Percentiles rank a stretch among this genome's conserved stretches.
Conservation (phyloP, 2,113 vertebrate genomes). For the Chaetorhynchus papuensis region DNA sequence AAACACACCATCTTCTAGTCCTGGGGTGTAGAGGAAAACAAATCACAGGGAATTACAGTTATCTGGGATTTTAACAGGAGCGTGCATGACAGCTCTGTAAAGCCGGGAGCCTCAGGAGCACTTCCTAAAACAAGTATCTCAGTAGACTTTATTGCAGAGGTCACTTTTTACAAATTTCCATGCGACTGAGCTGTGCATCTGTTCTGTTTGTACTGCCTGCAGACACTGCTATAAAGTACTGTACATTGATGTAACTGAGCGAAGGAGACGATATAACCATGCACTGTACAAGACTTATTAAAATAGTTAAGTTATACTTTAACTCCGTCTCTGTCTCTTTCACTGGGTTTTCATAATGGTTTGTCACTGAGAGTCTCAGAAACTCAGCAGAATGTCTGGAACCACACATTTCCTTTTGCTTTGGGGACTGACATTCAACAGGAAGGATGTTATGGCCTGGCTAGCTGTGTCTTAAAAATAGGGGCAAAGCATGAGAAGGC, state of each 20-base stretch:
- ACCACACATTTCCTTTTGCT: neutral
- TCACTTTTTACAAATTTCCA: neutral
- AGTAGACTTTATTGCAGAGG: neutral
- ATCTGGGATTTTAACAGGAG: neutral
- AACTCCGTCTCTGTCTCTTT: neutral
- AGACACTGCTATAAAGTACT: neutral
- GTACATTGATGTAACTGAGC: neutral
- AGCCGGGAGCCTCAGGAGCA: neutral
- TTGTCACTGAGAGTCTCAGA: neutral
- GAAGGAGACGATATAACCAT: slow-evolving; percentile 13
- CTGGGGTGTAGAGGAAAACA: neutral
- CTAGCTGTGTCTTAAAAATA: neutral
- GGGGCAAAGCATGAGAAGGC: neutral
- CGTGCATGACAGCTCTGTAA: accelerated
- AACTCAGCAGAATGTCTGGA: neutral
- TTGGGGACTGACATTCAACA: neutral
- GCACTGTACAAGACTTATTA: slow-evolving; percentile 60
- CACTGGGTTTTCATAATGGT: neutral
- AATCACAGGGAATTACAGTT: neutral
- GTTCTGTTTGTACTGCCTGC: neutral
- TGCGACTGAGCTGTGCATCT: neutral
- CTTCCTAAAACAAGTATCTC: neutral
- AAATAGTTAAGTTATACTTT: slow-evolving; percentile 58
- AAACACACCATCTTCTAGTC: neutral
- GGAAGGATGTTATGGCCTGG: neutral